Percentiles rank a stretch among this genome's conserved stretches.
phyloP scores from a whole-genome alignment of 1,140 invertebrate genomes.

The Sipha flava region DNA sequence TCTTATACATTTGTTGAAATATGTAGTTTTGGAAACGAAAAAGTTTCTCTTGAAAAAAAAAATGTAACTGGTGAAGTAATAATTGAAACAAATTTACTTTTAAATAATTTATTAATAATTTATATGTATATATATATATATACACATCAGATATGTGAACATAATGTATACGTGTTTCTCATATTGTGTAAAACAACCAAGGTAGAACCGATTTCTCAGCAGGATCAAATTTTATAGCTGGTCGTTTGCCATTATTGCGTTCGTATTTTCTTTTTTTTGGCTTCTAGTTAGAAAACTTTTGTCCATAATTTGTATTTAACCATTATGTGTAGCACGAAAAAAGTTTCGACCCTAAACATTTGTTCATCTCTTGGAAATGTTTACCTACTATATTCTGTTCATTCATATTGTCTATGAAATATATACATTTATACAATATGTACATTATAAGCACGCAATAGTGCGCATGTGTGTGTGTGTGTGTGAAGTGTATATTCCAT shows the following conservation, averaged over 20 bases:
- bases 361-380: not conserved
- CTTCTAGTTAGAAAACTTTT: slow-evolving; percentile 17
- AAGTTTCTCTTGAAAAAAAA: not conserved
- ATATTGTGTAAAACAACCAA: not conserved
- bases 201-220: not conserved
- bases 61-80: not conserved
- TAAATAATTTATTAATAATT: not conserved
- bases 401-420: not conserved
- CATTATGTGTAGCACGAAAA: not conserved
- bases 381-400: not conserved
- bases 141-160: too few relatives aligned
- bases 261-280: slow-evolving; percentile 14
- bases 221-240: slow-evolving; percentile 16
- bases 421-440: not conserved
- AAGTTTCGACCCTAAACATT: slow-evolving; percentile 17
- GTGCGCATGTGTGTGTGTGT: too few relatives aligned
- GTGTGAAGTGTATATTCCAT: too few relatives aligned
- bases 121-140: too few relatives aligned
- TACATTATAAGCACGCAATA: too few relatives aligned
- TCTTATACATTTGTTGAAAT: not conserved
- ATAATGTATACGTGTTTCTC: not conserved
- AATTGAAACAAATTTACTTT: slow-evolving; percentile 5
- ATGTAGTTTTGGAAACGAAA: not conserved
- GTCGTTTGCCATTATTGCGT: slow-evolving; percentile 18
- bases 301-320: slow-evolving; percentile 25